Percentiles rank a stretch among this genome's conserved stretches.
These are phyloP conservation scores for Phylloscopus collybita DNA, from an alignment of 2,797 vertebrate species.

Conservation along the genomic window DNA sequence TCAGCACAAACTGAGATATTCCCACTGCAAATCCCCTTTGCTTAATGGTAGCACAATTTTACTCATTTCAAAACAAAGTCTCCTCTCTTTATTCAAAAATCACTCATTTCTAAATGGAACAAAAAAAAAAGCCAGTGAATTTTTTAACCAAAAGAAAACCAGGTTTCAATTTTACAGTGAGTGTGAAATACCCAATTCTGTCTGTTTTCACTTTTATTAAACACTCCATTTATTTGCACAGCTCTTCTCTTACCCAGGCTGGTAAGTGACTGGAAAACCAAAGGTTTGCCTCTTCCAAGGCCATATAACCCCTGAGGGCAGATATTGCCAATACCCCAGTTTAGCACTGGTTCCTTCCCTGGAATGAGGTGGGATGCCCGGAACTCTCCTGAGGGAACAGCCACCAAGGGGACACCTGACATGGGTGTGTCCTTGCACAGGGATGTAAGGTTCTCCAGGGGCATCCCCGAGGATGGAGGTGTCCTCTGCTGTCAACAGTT, in stretches of 20 bases:
- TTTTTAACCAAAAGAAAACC: background rate
- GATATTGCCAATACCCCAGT: background rate
- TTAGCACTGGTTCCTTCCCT: background rate
- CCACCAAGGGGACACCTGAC: background rate
- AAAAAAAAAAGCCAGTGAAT: background rate
- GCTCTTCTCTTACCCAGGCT: background rate
- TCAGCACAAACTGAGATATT: background rate
- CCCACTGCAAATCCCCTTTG: constrained; percentile 27
- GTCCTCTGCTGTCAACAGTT: background rate
- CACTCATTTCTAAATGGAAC: constrained; percentile 37
- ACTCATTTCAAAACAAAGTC: constrained; percentile 28
- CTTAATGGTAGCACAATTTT: background rate
- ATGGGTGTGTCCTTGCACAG: accelerated
- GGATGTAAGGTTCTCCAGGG: background rate
- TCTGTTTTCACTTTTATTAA: constrained; percentile 48
- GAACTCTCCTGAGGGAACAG: background rate
- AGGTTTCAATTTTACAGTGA: constrained; percentile 37
- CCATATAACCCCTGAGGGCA: background rate
- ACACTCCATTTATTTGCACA: background rate
- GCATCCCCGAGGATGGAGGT: accelerated
- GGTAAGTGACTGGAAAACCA: background rate
- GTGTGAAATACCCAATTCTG: constrained; percentile 8
- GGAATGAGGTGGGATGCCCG: background rate
- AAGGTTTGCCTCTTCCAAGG: background rate
- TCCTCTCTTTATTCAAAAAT: background rate